A percentile compares a stretch with the other conserved stretches of the same genome.
Conservation (phyloP, 2,113 vertebrate species). For the Pteropus alecto region DNA sequence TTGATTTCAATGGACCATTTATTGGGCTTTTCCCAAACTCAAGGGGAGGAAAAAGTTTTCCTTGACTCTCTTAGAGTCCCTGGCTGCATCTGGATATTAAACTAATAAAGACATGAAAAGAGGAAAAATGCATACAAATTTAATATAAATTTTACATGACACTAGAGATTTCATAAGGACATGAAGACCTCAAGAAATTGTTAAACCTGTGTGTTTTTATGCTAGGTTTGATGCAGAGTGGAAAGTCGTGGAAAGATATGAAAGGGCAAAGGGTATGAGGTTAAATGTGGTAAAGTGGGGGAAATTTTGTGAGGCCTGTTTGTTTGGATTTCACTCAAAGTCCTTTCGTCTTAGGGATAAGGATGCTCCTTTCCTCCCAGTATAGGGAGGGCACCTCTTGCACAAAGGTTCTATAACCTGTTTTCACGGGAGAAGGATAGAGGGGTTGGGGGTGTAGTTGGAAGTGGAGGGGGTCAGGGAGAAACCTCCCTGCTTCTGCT, state of each 20-base stretch:
- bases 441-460: neutral
- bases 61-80: neutral
- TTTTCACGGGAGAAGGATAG: neutral
- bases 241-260: neutral
- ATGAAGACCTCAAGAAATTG: neutral
- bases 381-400: neutral
- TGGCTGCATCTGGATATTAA: neutral
- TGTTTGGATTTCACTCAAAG: neutral
- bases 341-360: neutral
- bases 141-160: neutral
- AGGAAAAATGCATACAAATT: neutral
- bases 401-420: neutral
- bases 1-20: neutral
- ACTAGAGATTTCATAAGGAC: neutral
- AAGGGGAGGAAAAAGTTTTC: neutral
- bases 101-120: neutral
- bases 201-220: neutral
- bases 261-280: neutral
- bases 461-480: neutral
- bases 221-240: neutral
- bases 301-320: neutral
- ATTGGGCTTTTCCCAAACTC: neutral
- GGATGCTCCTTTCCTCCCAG: neutral
- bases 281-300: neutral
- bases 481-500: neutral